Conservation (phyloP, 2,797 vertebrate species). For the Micromesistius poutassou region DNA sequence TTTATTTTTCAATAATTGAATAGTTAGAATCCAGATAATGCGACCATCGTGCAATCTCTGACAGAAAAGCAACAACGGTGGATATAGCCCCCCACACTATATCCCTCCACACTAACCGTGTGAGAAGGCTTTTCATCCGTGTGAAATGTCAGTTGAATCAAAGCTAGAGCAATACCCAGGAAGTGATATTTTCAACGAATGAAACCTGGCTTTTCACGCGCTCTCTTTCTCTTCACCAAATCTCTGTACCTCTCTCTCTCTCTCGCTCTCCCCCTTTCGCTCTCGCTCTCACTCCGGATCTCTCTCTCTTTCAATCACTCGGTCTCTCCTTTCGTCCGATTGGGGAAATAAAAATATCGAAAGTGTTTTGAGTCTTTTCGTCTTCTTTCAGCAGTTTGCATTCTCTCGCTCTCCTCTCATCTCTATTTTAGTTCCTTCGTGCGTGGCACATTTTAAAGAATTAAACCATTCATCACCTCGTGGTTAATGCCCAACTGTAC, state of each 20-base stretch:
- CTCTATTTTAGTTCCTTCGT: background rate
- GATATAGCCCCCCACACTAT: constrained; percentile 22
- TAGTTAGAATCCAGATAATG: constrained; percentile 45
- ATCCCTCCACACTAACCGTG: background rate
- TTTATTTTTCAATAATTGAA: constrained; percentile 65
- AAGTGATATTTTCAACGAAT: constrained; percentile 59
- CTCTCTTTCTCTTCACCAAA: constrained; percentile 14
- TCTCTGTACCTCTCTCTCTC: background rate
- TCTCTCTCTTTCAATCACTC: background rate
- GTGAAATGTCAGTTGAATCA: constrained; percentile 60
- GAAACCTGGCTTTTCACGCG: constrained; percentile 65
- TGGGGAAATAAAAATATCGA: background rate
- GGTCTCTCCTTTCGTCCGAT: background rate
- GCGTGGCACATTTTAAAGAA: constrained; percentile 8
- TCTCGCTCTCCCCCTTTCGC: background rate
- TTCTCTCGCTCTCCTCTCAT: background rate
- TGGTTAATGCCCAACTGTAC: background rate
- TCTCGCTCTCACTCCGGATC: background rate
- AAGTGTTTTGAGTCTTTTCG: background rate
- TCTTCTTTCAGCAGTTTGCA: background rate
- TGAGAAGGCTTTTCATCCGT: constrained; percentile 27
- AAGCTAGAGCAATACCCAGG: constrained; percentile 44
- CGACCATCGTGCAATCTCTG: constrained; percentile 48
- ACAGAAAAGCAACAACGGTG: constrained; percentile 45
- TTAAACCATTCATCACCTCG: constrained; percentile 15